phyloP scores from a whole-genome alignment of 1,140 invertebrate species.

The Centruroides vittatus region DNA sequence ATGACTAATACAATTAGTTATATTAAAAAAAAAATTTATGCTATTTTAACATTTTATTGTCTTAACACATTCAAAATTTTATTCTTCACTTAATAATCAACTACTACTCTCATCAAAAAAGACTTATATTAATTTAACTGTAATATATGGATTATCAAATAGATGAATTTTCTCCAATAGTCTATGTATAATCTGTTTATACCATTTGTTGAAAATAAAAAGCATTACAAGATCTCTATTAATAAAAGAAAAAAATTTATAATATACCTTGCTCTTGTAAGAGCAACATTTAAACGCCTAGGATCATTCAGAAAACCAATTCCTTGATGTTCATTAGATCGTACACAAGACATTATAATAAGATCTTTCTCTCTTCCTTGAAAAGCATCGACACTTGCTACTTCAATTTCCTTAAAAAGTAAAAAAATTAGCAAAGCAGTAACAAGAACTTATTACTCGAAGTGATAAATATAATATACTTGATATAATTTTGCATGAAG shows the following conservation, averaged over 20 bases:
- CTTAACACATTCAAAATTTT: no score
- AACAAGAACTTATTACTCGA: not conserved
- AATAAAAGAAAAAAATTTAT: no score
- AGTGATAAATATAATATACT: constrained; percentile 20
- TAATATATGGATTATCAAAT: not conserved
- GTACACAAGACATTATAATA: constrained; percentile 78
- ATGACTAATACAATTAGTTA: no score
- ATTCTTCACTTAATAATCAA: no score
- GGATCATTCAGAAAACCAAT: constrained; percentile 95
- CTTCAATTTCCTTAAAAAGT: constrained; percentile 68
- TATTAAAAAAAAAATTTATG: no score
- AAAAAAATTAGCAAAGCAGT: not conserved
- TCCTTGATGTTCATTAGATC: constrained; percentile 83
- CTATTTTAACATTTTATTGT: no score
- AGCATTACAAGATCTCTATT: no score
- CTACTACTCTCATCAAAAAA: no score
- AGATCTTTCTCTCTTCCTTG: constrained; percentile 93
- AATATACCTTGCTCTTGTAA: constrained; percentile 72
- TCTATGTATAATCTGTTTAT: no score
- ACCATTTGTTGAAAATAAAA: no score
- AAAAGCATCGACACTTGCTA: constrained; percentile 98
- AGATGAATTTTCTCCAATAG: not conserved
- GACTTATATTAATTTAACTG: not conserved
- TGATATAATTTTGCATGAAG: constrained; percentile 93
- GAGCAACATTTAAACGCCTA: constrained; percentile 88